phyloP scores from a whole-genome alignment of 2,797 vertebrate species.

The Malacoraja senta region DNA sequence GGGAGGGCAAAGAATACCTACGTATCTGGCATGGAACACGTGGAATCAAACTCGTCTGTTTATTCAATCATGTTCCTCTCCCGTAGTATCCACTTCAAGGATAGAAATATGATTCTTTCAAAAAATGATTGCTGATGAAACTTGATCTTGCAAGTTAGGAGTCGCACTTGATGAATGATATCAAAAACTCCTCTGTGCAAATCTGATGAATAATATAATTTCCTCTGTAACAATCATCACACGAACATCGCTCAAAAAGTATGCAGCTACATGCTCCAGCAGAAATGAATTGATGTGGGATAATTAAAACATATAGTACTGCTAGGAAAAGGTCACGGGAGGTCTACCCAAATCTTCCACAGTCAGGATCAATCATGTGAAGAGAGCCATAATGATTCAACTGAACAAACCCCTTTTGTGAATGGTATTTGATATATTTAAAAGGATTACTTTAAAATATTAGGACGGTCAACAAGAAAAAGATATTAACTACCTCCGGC shows the following conservation, averaged over 20 bases:
- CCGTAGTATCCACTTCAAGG: slow-evolving; percentile 1
- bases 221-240: not conserved
- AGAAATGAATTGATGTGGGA: not conserved
- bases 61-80: not conserved
- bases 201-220: too few species aligned
- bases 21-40: not conserved
- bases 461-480: not conserved
- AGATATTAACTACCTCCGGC: not conserved
- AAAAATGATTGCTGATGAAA: not conserved
- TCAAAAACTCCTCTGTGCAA: not conserved
- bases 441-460: slow-evolving; percentile 24
- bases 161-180: not conserved
- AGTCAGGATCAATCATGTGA: slow-evolving; percentile 4
- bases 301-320: not conserved
- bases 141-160: not conserved
- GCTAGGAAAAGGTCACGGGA: not conserved
- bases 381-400: not conserved
- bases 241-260: not conserved
- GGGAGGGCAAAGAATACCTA: not conserved
- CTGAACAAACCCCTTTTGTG: not conserved
- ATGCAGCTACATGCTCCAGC: not conserved
- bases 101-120: slow-evolving; percentile 4
- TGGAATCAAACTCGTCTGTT: not conserved
- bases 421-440: not conserved
- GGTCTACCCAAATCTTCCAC: not conserved